Evolutionary conservation across 64 coral and sea anemone species (phyloP).

Genomic region (Catalaphyllia jardinei): DNA sequence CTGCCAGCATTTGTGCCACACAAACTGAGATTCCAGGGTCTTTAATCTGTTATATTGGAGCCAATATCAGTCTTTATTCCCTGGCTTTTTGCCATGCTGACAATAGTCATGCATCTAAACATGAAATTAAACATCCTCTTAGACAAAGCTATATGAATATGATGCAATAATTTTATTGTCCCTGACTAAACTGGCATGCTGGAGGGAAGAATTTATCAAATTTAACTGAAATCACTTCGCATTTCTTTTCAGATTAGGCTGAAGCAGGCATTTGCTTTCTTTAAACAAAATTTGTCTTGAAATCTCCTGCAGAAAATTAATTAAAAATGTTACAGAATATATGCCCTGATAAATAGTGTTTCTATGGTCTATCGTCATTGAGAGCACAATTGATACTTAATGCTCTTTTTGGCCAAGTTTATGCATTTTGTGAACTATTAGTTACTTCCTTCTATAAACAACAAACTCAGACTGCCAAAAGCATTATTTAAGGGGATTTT

Average conservation of each 20-base stretch:
- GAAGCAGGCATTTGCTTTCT: too few species aligned
- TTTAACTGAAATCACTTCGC: too few species aligned
- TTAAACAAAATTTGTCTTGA: too few species aligned
- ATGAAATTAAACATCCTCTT: background rate
- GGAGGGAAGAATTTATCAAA: too few species aligned
- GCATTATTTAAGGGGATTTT: background rate
- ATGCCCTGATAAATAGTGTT: too few species aligned
- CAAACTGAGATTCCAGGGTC: background rate
- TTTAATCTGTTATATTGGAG: background rate
- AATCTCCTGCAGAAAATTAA: too few species aligned
- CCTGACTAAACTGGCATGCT: too few species aligned
- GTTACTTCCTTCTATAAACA: background rate
- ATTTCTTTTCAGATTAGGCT: too few species aligned
- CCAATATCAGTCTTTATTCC: background rate
- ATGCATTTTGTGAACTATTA: background rate
- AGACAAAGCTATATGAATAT: background rate
- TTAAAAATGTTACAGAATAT: background rate
- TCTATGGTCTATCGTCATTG: too few species aligned
- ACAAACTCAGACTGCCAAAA: too few species aligned
- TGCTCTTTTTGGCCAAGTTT: background rate
- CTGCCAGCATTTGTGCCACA: background rate
- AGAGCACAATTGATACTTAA: background rate
- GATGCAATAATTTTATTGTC: background rate
- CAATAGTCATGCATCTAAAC: background rate
- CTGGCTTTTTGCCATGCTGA: background rate